phyloP scores from a whole-genome alignment of 1,140 invertebrate genomes.

The Triops cancriformis region DNA sequence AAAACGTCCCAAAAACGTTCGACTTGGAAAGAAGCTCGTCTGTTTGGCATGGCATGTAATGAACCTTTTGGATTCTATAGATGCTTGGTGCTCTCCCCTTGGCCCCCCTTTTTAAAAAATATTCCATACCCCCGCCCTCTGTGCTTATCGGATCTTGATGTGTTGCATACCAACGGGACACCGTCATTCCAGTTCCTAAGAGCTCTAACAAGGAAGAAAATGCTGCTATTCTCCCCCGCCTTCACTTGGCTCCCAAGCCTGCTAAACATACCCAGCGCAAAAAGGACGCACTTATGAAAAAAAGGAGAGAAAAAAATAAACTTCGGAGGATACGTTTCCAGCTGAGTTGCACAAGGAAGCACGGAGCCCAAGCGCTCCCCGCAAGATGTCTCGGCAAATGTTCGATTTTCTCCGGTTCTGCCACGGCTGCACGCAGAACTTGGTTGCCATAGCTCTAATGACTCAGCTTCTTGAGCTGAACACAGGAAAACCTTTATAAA shows the following conservation, averaged over 20 bases:
- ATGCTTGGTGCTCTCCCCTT: background rate
- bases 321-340: background rate
- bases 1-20: background rate
- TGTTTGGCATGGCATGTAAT: background rate
- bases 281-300: background rate
- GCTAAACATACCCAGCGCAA: background rate
- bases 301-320: background rate
- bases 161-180: background rate
- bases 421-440: conserved; percentile 1
- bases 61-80: background rate
- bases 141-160: background rate
- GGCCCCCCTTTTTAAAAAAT: background rate
- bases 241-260: background rate
- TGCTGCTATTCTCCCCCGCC: background rate
- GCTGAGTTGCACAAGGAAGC: background rate
- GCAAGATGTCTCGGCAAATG: background rate
- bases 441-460: background rate
- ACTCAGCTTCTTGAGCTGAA: conserved; percentile 10
- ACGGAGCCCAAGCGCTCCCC: background rate
- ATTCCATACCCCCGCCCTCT: background rate
- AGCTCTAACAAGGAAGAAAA: background rate
- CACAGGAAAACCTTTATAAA: background rate
- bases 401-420: background rate
- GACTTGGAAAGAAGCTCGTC: background rate
- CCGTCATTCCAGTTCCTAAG: background rate